Percentiles rank a stretch among this genome's conserved stretches.
These are phyloP conservation scores for Synanthedon andrenaeformis DNA, from an alignment of 2,888 invertebrate species.

Conservation along the genomic window DNA sequence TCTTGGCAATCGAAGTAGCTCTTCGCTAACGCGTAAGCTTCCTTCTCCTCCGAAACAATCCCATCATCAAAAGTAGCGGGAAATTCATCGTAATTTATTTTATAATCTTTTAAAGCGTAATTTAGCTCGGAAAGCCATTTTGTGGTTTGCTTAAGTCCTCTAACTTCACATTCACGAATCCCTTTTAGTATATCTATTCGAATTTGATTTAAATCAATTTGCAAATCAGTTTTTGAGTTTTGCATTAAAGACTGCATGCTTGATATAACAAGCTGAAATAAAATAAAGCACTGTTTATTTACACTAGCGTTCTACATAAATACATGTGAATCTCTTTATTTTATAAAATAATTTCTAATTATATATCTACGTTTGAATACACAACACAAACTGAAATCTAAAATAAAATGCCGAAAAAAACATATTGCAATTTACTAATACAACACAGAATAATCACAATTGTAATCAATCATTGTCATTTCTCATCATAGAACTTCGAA, in stretches of 20 bases:
- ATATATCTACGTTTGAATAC: too few species aligned
- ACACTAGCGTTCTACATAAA: too few species aligned
- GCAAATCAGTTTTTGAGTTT: conserved; percentile 46
- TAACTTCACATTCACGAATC: conserved; percentile 77
- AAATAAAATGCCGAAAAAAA: too few species aligned
- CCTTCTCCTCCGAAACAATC: conserved; percentile 73
- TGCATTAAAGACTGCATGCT: conserved; percentile 40
- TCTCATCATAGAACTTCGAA: too few species aligned
- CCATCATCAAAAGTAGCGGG: conserved; percentile 43
- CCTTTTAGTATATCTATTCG: conserved; percentile 50
- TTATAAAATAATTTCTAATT: too few species aligned
- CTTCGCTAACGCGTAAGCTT: conserved; percentile 83
- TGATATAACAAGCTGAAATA: too few species aligned
- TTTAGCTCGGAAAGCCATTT: conserved; percentile 93
- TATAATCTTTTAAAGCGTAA: conserved; percentile 78
- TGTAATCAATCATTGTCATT: too few species aligned
- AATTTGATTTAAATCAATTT: conserved; percentile 56
- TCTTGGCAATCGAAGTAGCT: conserved; percentile 92
- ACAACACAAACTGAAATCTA: too few species aligned
- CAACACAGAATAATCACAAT: too few species aligned
- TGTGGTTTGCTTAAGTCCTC: conserved; percentile 83
- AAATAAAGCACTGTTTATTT: too few species aligned
- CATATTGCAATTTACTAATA: too few species aligned
- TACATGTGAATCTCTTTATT: too few species aligned
- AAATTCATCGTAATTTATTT: conserved; percentile 65